A percentile compares a stretch with the other conserved stretches of the same genome.
Evolutionary conservation across 2,888 invertebrate genomes (phyloP).

Genomic region (Stenchaetothrips biformis): DNA sequence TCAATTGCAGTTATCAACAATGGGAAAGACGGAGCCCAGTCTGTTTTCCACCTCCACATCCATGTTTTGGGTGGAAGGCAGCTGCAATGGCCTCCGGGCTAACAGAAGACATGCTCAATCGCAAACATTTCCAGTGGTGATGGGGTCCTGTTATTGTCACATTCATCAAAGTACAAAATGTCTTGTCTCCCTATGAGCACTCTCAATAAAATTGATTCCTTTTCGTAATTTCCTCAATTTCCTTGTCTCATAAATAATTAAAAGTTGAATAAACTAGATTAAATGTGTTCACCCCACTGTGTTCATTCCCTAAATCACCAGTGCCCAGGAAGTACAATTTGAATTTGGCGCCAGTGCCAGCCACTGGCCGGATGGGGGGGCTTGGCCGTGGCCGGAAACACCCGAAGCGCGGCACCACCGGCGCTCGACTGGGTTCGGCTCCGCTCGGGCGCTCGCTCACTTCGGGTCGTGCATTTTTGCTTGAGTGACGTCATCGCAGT

Average conservation of each 20-base stretch:
- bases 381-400: too few relatives aligned
- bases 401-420: too few relatives aligned
- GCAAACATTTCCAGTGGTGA: too few relatives aligned
- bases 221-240: background rate
- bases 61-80: slow-evolving; percentile 93
- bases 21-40: slow-evolving; percentile 86
- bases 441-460: too few relatives aligned
- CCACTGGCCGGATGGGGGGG: too few relatives aligned
- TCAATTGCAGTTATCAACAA: slow-evolving; percentile 71
- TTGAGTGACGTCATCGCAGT: background rate
- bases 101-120: slow-evolving; percentile 44
- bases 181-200: too few relatives aligned
- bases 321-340: background rate
- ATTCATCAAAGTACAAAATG: too few relatives aligned
- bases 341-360: background rate
- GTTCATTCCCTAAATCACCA: too few relatives aligned
- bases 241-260: background rate
- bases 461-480: background rate
- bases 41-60: slow-evolving; percentile 90
- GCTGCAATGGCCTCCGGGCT: slow-evolving; percentile 93
- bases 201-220: background rate
- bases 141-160: too few relatives aligned
- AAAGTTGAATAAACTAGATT: background rate
- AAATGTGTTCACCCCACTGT: too few relatives aligned
- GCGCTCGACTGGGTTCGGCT: background rate